Conservation (phyloP, 2,888 invertebrate genomes). For the Scelioninae gen. 2 region DNA sequence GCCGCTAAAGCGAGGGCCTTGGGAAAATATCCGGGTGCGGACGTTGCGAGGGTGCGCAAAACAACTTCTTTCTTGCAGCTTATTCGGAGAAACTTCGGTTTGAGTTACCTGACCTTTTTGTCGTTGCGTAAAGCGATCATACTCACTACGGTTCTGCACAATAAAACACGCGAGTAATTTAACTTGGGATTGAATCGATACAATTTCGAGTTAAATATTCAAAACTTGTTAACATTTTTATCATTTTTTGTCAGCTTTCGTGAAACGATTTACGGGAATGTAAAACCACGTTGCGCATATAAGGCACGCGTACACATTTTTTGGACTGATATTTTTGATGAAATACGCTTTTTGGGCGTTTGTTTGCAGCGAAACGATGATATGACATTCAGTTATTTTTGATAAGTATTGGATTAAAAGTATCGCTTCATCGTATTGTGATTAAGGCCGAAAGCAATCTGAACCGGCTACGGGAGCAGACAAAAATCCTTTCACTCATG, state of each 20-base stretch:
- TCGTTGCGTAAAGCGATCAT: constrained; percentile 46
- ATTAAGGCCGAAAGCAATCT: constrained; percentile 28
- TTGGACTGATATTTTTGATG: too few species aligned
- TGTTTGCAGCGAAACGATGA: too few species aligned
- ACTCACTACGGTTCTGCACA: constrained; percentile 9
- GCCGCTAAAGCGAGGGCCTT: constrained; percentile 35
- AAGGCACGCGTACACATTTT: too few species aligned
- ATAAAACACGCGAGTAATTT: constrained; percentile 47
- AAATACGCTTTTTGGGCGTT: too few species aligned
- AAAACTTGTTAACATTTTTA: too few species aligned
- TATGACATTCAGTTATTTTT: too few species aligned
- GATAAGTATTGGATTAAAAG: too few species aligned
- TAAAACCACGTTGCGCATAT: too few species aligned
- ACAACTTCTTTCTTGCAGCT: constrained; percentile 23
- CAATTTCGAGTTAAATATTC: neutral
- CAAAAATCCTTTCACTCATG: constrained; percentile 29
- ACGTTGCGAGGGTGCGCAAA: constrained; percentile 14
- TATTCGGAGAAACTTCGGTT: constrained; percentile 43
- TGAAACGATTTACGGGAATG: too few species aligned
- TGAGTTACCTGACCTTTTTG: constrained; percentile 51
- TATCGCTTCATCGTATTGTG: constrained; percentile 12
- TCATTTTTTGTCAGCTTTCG: neutral
- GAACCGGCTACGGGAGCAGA: constrained; percentile 7
- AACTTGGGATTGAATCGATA: constrained; percentile 10
- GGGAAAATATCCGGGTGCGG: constrained; percentile 30